Evolutionary conservation across 2,888 invertebrate genomes (phyloP).

Genomic region (Protonemura montana): DNA sequence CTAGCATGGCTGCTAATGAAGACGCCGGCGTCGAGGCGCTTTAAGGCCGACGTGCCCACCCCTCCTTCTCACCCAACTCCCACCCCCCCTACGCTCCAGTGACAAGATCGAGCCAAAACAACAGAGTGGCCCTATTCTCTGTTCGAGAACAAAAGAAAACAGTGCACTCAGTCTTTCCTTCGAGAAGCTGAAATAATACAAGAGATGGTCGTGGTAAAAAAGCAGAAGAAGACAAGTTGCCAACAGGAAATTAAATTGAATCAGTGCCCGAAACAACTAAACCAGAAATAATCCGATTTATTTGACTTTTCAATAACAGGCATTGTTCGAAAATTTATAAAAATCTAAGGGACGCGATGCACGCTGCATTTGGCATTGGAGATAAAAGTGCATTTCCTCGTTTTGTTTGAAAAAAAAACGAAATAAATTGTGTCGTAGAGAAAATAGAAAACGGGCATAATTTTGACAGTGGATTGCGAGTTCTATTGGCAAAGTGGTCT

Average conservation of each 20-base stretch:
- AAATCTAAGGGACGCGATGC: not conserved
- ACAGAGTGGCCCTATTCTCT: conserved; percentile 12
- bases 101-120: conserved; percentile 20
- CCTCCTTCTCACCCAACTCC: not conserved
- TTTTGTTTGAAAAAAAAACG: not conserved
- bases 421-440: not conserved
- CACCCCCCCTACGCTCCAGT: not conserved
- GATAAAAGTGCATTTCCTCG: not conserved
- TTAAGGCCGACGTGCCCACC: not conserved
- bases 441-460: not conserved
- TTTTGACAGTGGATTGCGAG: not conserved
- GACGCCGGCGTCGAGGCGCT: conserved; percentile 3
- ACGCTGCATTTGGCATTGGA: not conserved
- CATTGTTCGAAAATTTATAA: conserved; percentile 18
- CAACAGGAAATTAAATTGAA: conserved; percentile 39
- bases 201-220: conserved; percentile 2
- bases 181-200: conserved; percentile 20
- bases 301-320: conserved; percentile 20
- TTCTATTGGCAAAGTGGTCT: not conserved
- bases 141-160: conserved; percentile 24
- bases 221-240: conserved; percentile 27
- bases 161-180: conserved; percentile 21
- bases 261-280: conserved; percentile 36
- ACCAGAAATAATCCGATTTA: conserved; percentile 29
- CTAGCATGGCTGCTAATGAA: conserved; percentile 3